phyloP scores from a whole-genome alignment of 2,797 vertebrate genomes.

The Apodemus agrarius region DNA sequence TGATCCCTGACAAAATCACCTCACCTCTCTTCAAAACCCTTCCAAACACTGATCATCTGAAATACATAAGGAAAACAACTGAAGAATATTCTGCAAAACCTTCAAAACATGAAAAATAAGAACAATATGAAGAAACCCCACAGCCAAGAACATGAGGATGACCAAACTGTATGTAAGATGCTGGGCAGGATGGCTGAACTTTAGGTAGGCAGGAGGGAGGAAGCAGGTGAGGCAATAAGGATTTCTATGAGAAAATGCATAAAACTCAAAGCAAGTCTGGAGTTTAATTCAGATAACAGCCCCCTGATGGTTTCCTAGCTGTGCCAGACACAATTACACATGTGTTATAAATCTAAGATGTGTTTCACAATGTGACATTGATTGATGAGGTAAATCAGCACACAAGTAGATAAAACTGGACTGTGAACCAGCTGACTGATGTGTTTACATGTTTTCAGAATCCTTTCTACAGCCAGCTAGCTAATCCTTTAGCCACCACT shows the following conservation, averaged over 20 bases:
- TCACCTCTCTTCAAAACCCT: background rate
- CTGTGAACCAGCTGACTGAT: background rate
- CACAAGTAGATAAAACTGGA: background rate
- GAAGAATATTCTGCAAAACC: background rate
- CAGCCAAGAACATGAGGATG: background rate
- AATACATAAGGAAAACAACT: background rate
- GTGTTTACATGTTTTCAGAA: background rate
- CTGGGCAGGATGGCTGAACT: too few relatives aligned
- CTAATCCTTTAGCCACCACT: background rate
- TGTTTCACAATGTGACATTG: background rate
- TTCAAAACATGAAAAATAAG: background rate
- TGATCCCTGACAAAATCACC: background rate
- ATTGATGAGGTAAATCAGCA: background rate
- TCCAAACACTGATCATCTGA: background rate
- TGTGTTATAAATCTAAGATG: slow-evolving; percentile 4
- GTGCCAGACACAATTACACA: background rate
- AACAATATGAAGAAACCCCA: background rate
- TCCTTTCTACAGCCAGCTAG: background rate
- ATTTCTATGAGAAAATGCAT: background rate
- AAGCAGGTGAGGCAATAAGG: background rate
- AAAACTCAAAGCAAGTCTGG: background rate
- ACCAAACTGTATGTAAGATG: background rate
- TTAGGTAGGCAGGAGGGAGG: too few relatives aligned
- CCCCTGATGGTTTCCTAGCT: background rate
- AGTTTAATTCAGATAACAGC: background rate